A percentile compares a stretch with the other conserved stretches of the same genome.
Evolutionary conservation across 2,113 vertebrate species (phyloP).

Genomic region (Ptychochromis oligacanthus): DNA sequence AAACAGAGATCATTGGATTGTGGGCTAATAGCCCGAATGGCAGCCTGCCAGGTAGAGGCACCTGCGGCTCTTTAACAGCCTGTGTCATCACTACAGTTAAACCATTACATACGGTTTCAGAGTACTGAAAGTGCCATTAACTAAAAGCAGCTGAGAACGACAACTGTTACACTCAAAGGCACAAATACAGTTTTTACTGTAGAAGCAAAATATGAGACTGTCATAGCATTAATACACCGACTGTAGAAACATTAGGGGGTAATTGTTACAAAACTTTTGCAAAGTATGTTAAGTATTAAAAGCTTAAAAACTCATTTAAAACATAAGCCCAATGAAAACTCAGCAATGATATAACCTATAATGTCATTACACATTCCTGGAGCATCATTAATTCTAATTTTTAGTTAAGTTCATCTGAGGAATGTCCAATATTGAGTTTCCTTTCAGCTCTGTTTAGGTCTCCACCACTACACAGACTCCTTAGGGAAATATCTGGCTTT

Average conservation of each 20-base stretch:
- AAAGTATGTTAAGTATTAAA: too few species aligned
- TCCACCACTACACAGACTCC: not conserved
- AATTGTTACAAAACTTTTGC: not conserved
- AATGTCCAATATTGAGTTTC: not conserved
- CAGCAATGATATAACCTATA: not conserved
- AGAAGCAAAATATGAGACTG: not conserved
- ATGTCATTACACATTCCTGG: not conserved
- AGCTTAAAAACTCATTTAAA: too few species aligned
- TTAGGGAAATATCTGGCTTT: not conserved
- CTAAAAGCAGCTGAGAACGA: conserved; percentile 31
- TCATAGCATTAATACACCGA: not conserved
- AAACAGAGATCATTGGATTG: conserved; percentile 48
- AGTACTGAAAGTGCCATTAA: conserved; percentile 8
- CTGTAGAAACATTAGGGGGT: not conserved
- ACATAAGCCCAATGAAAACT: not conserved
- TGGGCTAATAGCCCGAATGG: conserved; percentile 54
- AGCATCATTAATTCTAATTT: too few species aligned
- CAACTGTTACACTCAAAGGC: not conserved
- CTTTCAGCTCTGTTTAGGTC: not conserved
- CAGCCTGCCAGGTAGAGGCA: conserved; percentile 66
- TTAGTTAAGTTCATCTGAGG: too few species aligned
- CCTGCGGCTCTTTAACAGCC: conserved; percentile 54
- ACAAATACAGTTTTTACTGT: not conserved
- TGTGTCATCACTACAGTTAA: conserved; percentile 27
- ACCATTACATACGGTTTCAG: conserved; percentile 7